These are phyloP conservation scores for Syngnathus floridae DNA, from an alignment of 2,113 vertebrate species.

Conservation along the genomic window DNA sequence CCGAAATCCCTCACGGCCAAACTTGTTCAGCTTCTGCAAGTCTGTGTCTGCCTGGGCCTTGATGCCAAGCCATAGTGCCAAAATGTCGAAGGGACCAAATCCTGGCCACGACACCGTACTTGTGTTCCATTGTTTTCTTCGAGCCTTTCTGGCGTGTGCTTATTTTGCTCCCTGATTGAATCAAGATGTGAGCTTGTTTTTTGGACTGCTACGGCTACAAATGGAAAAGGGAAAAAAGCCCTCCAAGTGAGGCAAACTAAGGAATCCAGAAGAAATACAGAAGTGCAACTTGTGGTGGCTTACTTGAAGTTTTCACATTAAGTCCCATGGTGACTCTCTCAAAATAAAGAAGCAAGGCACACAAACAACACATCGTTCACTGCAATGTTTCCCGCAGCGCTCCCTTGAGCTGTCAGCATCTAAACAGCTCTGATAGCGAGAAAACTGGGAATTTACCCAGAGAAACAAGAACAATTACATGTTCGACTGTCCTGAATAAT, in stretches of 20 bases:
- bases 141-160: constrained; percentile 3
- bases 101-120: constrained; percentile 17
- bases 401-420: constrained; percentile 42
- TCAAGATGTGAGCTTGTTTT: not conserved
- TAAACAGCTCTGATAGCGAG: constrained; percentile 38
- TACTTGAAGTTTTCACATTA: constrained; percentile 35
- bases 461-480: constrained; percentile 56
- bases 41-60: constrained; percentile 10
- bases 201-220: not conserved
- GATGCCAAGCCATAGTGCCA: constrained; percentile 37
- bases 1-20: constrained; percentile 47
- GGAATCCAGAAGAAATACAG: constrained; percentile 1
- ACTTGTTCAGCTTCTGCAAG: constrained; percentile 45
- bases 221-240: too few relatives aligned
- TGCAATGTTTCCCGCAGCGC: constrained; percentile 6
- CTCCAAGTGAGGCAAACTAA: not conserved
- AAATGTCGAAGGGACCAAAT: constrained; percentile 27
- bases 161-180: constrained; percentile 12
- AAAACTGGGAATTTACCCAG: constrained; percentile 58
- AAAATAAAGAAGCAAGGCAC: constrained; percentile 53
- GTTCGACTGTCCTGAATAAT: constrained; percentile 46
- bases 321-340: constrained; percentile 37
- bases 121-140: constrained; percentile 1
- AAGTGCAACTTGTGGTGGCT: constrained; percentile 12
- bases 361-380: constrained; percentile 18